Percentiles rank a stretch among this genome's conserved stretches.
These are phyloP conservation scores for Melinaea menophilus DNA, from an alignment of 2,888 invertebrate genomes.

Conservation along the genomic window DNA sequence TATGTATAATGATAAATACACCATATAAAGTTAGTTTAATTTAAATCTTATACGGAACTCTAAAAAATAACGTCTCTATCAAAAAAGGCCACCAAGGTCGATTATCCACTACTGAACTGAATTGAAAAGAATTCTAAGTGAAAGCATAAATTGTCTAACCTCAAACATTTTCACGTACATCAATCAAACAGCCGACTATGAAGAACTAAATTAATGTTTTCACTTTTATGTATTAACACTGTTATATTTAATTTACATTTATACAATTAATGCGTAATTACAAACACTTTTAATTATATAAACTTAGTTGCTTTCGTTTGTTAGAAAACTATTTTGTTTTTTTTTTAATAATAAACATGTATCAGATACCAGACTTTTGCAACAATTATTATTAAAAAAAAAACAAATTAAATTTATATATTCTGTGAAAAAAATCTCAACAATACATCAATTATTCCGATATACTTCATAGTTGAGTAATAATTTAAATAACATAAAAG, in stretches of 20 bases:
- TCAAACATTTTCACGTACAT: constrained; percentile 59
- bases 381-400: too few species aligned
- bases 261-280: constrained; percentile 1
- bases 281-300: neutral
- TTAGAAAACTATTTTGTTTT: too few species aligned
- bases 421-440: neutral
- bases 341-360: too few species aligned
- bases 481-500: constrained; percentile 32
- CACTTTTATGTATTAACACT: constrained; percentile 10
- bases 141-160: constrained; percentile 68
- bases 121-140: constrained; percentile 60
- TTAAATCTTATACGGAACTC: constrained; percentile 9
- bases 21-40: neutral
- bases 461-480: constrained; percentile 10
- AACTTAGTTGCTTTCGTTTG: too few species aligned
- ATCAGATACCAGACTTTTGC: too few species aligned
- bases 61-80: constrained; percentile 15
- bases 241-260: constrained; percentile 3
- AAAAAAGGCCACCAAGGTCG: constrained; percentile 44
- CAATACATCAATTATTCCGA: neutral
- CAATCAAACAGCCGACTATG: constrained; percentile 52
- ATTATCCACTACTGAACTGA: constrained; percentile 64
- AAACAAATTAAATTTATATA: too few species aligned
- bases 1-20: too few species aligned
- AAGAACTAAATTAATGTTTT: constrained; percentile 17